Base-by-base conservation (phyloP, 2,797 vertebrate genomes). In the Micropoecilia bifurca region DNA sequence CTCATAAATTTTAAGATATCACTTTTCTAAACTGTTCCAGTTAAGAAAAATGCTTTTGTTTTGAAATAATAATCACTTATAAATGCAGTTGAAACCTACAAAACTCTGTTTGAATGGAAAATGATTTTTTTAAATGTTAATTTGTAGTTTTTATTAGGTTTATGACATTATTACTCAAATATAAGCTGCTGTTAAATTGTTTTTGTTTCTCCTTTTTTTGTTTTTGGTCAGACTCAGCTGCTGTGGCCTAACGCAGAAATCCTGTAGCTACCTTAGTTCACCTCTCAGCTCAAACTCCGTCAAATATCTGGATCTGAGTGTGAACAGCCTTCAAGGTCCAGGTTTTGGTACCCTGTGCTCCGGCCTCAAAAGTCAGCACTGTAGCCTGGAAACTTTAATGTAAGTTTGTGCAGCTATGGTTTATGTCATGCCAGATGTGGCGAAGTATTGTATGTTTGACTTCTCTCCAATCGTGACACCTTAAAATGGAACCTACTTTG, bases 161-260 rank as follows among this genome's bases (percentile, higher is more conserved):
- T 25, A 66, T 25, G 8, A 41, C 63, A 39, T 41, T 41, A 41
- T 22, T 41, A 8, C 18, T 41, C n/a, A 59, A 28, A 43, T 28
- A 43, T n/a, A 28, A 18, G 3, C 2, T n/a, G 14, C 9, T 9
- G 25, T 16, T 28, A 30, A 69, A 41, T 68, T 45, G 14, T 25
- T 53, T 61, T 1, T 22, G n/a, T 55, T 57, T 47, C 69, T 3
- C 59, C 33, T 16, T 55, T 25, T 66, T 57, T 57, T 46, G 16
- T 30, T 33, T 28, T 43, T 50, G 48, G 0, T 81, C 71, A 87
- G 87, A 48, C 80, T 90, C 47, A 79, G 79, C 61, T 74, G 77
- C 43, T 88, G 89, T 68, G 53, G 71, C 59, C 75, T 90, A 5
- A 83, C 82, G 18, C 73, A 85, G 18, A 90, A 85, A 79, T 86